phyloP scores from a whole-genome alignment of 2,113 vertebrate genomes.

The Actenoides hombroni region DNA sequence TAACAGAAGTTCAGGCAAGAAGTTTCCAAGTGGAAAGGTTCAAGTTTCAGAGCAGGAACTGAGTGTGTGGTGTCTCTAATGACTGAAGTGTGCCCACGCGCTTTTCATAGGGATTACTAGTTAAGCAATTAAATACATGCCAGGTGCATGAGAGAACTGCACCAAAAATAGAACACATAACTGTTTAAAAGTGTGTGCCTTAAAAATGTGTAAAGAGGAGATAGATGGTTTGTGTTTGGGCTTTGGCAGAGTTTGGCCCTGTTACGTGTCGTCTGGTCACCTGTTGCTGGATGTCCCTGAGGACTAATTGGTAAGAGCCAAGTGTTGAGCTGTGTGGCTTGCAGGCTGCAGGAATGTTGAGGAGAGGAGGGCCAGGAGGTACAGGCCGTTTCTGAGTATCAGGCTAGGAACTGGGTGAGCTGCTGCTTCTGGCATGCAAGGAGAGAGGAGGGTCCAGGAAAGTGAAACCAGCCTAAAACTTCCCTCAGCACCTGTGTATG shows the following conservation, averaged over 20 bases:
- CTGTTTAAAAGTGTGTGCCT: neutral
- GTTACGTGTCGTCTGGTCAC: neutral
- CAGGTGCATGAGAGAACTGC: neutral
- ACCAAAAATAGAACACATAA: neutral
- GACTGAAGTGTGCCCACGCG: neutral
- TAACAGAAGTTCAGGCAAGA: neutral
- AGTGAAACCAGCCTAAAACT: neutral
- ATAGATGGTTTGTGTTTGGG: neutral
- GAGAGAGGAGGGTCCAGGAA: neutral
- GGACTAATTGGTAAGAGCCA: neutral
- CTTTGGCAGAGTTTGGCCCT: neutral
- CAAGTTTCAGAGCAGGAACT: neutral
- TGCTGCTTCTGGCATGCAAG: neutral
- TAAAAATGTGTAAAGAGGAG: neutral
- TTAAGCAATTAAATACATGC: neutral
- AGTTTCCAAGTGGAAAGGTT: neutral
- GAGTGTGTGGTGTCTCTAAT: neutral
- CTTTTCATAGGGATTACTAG: neutral
- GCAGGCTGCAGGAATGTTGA: neutral
- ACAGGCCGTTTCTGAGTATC: neutral
- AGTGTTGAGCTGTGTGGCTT: neutral
- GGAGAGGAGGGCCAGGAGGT: neutral
- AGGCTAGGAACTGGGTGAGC: neutral
- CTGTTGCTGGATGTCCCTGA: neutral
- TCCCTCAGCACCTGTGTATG: neutral